These are phyloP conservation scores for Maniola hyperantus DNA, from an alignment of 2,888 invertebrate species.

Conservation along the genomic window DNA sequence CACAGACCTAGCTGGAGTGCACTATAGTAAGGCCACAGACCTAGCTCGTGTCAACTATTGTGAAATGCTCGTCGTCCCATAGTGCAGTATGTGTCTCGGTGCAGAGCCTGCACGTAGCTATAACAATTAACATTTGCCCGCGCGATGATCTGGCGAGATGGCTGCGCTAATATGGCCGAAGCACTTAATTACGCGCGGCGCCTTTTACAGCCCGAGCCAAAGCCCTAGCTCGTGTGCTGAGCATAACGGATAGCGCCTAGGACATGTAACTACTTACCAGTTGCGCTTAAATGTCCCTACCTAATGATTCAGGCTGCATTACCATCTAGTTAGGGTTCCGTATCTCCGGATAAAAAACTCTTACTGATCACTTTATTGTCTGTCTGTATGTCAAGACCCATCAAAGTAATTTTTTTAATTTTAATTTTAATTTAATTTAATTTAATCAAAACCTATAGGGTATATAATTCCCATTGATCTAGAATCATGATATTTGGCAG, in stretches of 20 bases:
- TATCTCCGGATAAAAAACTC: too few species aligned
- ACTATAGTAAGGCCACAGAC: slow-evolving; percentile 38
- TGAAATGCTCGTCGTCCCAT: background rate
- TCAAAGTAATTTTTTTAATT: too few species aligned
- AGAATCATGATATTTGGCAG: too few species aligned
- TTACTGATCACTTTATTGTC: too few species aligned
- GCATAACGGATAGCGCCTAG: slow-evolving; percentile 11
- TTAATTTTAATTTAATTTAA: too few species aligned
- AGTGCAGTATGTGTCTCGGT: slow-evolving; percentile 17
- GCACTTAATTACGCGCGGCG: slow-evolving; percentile 41
- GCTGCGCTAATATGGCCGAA: slow-evolving; percentile 41
- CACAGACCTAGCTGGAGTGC: background rate
- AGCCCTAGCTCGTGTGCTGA: background rate
- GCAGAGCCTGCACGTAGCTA: slow-evolving; percentile 33
- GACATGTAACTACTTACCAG: background rate
- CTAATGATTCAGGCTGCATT: too few species aligned
- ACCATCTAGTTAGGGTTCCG: too few species aligned
- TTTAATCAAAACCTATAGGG: too few species aligned
- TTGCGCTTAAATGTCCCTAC: background rate
- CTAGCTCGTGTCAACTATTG: slow-evolving; percentile 38
- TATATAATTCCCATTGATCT: too few species aligned
- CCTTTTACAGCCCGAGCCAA: slow-evolving; percentile 39
- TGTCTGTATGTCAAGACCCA: too few species aligned
- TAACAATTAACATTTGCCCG: slow-evolving; percentile 43
- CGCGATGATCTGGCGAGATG: slow-evolving; percentile 39